Conservation (phyloP, 2,113 vertebrate genomes). For the Zonotrichia leucophrys region DNA sequence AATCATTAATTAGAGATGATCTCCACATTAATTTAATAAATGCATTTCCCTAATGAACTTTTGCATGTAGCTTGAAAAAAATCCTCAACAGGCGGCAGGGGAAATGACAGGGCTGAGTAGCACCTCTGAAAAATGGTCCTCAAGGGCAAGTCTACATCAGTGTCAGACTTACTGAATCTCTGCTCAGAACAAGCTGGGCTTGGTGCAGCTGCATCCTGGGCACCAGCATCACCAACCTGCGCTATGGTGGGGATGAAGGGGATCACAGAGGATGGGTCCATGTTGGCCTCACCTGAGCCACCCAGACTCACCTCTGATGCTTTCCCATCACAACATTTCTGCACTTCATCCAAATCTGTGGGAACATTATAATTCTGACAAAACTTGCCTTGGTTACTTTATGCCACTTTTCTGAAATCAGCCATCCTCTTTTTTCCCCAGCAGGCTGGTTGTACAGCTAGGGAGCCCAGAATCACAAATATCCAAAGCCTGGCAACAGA, state of each 20-base stretch:
- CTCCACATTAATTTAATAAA: background rate
- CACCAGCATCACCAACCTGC: accelerated
- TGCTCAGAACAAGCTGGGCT: background rate
- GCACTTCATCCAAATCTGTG: background rate
- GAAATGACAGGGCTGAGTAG: background rate
- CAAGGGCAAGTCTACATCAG: background rate
- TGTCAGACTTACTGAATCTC: background rate
- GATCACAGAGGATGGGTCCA: background rate
- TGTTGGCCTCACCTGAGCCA: background rate
- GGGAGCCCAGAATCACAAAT: background rate
- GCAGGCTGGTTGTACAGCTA: background rate
- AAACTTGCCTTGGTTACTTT: background rate
- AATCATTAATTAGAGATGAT: background rate
- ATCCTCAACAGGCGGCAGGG: background rate
- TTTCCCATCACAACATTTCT: background rate
- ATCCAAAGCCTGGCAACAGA: background rate
- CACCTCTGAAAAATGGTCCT: background rate
- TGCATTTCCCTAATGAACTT: background rate
- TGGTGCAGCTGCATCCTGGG: background rate
- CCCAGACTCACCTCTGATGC: background rate
- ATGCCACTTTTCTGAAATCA: background rate
- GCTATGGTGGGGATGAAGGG: accelerated
- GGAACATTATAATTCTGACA: background rate
- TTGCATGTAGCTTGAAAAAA: background rate
- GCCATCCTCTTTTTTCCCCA: background rate